Percentiles rank a stretch among this genome's conserved stretches.
Conservation (phyloP, 92 coral and sea anemone genomes). For the Scolanthus callimorphus region DNA sequence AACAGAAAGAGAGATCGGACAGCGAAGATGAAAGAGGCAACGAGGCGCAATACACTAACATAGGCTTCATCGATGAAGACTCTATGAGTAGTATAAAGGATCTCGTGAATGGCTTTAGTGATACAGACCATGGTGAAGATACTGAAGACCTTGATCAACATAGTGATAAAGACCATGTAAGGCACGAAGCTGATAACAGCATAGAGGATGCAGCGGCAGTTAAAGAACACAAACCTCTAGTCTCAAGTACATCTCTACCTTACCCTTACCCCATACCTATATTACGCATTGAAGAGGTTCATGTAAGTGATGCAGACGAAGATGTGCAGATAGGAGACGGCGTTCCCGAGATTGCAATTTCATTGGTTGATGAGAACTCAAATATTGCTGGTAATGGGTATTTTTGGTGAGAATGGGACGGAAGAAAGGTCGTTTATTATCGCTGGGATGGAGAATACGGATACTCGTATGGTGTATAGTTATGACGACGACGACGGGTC, state of each 20-base stretch:
- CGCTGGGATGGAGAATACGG: constrained; percentile 26
- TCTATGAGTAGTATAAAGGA: neutral
- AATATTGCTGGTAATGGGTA: constrained; percentile 10
- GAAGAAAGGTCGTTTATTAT: constrained; percentile 34
- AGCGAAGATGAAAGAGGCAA: neutral
- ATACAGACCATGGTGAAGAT: neutral
- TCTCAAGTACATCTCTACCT: neutral
- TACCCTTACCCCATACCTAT: constrained; percentile 52
- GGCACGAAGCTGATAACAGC: no score
- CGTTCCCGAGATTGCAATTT: constrained; percentile 55
- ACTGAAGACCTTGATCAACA: neutral
- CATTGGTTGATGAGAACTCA: constrained; percentile 57
- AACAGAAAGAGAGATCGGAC: neutral
- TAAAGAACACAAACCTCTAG: neutral
- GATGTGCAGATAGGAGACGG: constrained; percentile 1
- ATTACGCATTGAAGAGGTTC: constrained; percentile 48
- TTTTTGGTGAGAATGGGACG: no score
- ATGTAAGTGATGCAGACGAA: neutral
- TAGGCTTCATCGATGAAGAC: neutral
- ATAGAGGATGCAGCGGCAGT: neutral
- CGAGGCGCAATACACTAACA: no score
- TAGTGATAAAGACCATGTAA: neutral
- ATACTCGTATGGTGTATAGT: constrained; percentile 45
- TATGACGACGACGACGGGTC: constrained; percentile 59
- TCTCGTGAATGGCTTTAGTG: neutral